These are phyloP conservation scores for Selenia dentaria DNA, from an alignment of 2,888 invertebrate species.

Conservation along the genomic window DNA sequence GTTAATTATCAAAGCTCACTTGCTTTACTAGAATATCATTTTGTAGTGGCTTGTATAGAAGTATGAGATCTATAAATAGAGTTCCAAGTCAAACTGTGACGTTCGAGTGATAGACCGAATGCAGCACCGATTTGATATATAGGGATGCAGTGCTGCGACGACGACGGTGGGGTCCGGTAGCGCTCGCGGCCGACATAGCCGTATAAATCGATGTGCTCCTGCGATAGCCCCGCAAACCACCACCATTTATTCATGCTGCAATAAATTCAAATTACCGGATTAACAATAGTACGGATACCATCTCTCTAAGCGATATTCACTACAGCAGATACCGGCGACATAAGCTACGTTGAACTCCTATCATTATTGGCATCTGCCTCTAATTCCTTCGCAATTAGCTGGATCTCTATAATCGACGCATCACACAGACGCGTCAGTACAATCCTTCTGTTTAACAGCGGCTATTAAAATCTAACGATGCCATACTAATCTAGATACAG, in stretches of 20 bases:
- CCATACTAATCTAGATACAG: slow-evolving; percentile 45
- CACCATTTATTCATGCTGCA: slow-evolving; percentile 81
- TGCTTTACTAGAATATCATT: slow-evolving; percentile 21
- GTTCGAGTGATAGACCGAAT: slow-evolving; percentile 54
- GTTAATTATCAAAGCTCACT: slow-evolving; percentile 15
- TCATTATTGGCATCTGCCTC: slow-evolving; percentile 12
- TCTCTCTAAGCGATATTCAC: slow-evolving; percentile 64
- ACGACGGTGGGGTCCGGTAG: slow-evolving; percentile 33
- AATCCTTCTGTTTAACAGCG: slow-evolving; percentile 48
- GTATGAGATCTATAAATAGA: too few species aligned
- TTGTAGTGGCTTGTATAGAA: slow-evolving; percentile 7
- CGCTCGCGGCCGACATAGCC: slow-evolving; percentile 46
- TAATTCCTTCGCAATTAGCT: slow-evolving; percentile 22
- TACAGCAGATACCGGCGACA: slow-evolving; percentile 51
- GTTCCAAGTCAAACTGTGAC: too few species aligned
- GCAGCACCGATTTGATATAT: slow-evolving; percentile 20
- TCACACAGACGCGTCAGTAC: slow-evolving; percentile 27
- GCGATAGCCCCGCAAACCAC: slow-evolving; percentile 67
- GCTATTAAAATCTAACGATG: slow-evolving; percentile 52
- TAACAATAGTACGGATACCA: slow-evolving; percentile 82
- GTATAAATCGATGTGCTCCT: slow-evolving; percentile 69
- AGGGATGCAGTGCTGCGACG: slow-evolving; percentile 26
- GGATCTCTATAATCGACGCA: slow-evolving; percentile 15
- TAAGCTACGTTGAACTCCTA: slow-evolving; percentile 42
- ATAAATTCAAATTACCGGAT: slow-evolving; percentile 85